Evolutionary conservation across 2,888 invertebrate genomes (phyloP), one percentile per base, ranked within the genome.

Genomic region (Neoscelio sp.): DNA sequence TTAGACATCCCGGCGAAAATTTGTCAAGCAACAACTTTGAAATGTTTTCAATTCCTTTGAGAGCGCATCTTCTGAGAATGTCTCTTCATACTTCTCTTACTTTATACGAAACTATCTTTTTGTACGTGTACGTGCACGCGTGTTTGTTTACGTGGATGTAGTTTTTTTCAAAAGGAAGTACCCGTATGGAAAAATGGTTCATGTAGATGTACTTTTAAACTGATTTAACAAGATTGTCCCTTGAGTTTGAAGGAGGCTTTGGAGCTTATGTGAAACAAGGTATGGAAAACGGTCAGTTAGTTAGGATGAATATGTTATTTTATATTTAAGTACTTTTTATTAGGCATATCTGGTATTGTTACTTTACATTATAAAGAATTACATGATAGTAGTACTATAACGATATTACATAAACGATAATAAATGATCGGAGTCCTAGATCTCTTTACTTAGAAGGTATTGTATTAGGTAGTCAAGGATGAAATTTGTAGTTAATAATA

Each of bases 21-120:
- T 76, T 68, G 68, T 76, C 75, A 76, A 50, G 42, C 68, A 76
- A 68, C 67, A 68, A 76, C 68, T 76, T 64, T 70, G 76, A 76
- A 68, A 76, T 76, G 62, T 76, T 76, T 76, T 76, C 68, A 64
- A 64, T 64, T 77, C 76, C 64, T 77, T 70, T 77, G 76, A 77
- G 44, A 20, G 54, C 54, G 52, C 56, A 26, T 20, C 67, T 60
- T 42, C 58, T 67, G 33, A 52, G 50, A 42, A 42, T 23, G 15
- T 18, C 52, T 38, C 13, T 40, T 52, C 20, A 12, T 46, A 10
- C 33, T 17, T 50, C 46, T 26, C 60, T 48, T 18, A 46, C 48
- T 58, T 64, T 46, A 35, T 38, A 42, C 62, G 68, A 54, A 68
- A 68, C 67, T 68, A 54, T 30, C 64, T 52, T 67, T 75, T 75